Conservation (phyloP, 2,797 vertebrate species). For the Manis pentadactyla region DNA sequence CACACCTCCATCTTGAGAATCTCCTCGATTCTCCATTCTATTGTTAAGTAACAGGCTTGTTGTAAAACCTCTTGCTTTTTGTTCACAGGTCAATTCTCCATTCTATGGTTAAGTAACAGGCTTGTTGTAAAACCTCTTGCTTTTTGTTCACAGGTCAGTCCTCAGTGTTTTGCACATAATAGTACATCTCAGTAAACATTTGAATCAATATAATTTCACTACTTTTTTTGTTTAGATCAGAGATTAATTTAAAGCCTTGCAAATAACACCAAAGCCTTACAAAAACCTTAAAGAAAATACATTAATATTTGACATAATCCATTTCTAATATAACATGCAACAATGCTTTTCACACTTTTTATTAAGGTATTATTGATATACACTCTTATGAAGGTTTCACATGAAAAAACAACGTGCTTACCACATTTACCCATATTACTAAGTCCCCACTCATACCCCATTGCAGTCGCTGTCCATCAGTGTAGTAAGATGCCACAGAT, state of each 20-base stretch:
- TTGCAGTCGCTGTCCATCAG: no score
- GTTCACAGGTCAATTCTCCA: not conserved
- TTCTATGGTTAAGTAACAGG: not conserved
- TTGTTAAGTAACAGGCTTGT: not conserved
- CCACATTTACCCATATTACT: no score
- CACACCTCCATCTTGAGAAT: no score
- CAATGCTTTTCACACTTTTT: not conserved
- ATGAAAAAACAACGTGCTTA: no score
- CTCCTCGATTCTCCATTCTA: not conserved
- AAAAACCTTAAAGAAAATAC: not conserved
- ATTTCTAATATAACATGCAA: not conserved
- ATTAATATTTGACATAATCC: not conserved
- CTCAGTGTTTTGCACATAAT: not conserved
- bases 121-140: not conserved
- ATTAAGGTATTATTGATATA: no score
- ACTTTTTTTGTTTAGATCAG: not conserved
- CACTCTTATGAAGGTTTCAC: no score
- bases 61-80: not conserved
- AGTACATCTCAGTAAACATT: not conserved
- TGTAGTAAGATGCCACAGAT: no score
- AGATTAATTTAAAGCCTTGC: not conserved
- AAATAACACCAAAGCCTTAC: not conserved
- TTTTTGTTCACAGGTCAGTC: not conserved
- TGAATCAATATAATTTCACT: not conserved
- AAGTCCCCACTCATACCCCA: no score